Percentiles rank a stretch among this genome's conserved stretches.
phyloP scores from a whole-genome alignment of 2,888 invertebrate genomes.

The Drosophila incognita region DNA sequence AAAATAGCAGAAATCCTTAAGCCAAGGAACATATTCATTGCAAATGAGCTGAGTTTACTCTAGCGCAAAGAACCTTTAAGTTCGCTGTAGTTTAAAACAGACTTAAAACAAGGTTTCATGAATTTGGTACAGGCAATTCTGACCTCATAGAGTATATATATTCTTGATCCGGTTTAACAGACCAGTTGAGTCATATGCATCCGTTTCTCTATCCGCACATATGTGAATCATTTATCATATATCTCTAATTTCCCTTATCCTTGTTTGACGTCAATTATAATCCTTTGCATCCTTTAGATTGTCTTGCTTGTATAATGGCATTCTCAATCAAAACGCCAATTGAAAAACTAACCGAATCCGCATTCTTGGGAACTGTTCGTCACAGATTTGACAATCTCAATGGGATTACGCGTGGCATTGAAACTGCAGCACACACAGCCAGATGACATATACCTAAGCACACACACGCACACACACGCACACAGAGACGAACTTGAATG shows the following conservation, averaged over 20 bases:
- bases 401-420: slow-evolving; percentile 34
- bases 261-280: neutral
- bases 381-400: slow-evolving; percentile 30
- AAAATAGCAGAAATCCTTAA: neutral
- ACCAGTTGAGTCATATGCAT: rapidly evolving
- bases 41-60: neutral
- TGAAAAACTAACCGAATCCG: slow-evolving; percentile 6
- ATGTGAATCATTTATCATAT: neutral
- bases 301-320: neutral
- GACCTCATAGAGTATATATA: neutral
- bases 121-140: neutral
- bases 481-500: neutral
- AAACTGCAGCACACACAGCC: neutral
- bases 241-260: neutral
- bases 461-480: neutral
- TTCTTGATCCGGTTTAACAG: neutral
- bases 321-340: slow-evolving; percentile 25
- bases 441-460: neutral
- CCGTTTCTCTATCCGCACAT: rapidly evolving
- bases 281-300: neutral
- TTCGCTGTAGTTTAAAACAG: neutral
- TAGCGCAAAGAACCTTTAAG: neutral
- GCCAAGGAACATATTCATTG: neutral
- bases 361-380: neutral
- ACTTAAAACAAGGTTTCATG: neutral